Percentiles rank a stretch among this genome's conserved stretches.
Evolutionary conservation across 2,888 invertebrate genomes (phyloP).

Genomic region (Amphiduros pacificus): DNA sequence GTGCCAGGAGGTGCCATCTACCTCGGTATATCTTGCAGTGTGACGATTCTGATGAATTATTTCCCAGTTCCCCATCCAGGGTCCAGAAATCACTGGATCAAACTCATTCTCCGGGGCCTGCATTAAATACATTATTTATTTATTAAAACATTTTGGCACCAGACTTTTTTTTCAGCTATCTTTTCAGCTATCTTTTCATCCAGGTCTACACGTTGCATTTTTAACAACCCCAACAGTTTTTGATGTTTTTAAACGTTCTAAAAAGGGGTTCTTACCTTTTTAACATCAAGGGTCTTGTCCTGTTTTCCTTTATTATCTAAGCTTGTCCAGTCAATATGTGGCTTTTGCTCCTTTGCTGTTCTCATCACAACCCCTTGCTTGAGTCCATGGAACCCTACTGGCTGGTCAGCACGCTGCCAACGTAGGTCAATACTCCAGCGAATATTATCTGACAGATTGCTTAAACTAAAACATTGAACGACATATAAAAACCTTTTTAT

Average conservation of each 20-base stretch:
- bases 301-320: slow-evolving; percentile 39
- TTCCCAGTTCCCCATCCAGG: slow-evolving; percentile 54
- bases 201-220: too few relatives aligned
- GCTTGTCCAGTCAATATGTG: slow-evolving; percentile 43
- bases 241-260: too few relatives aligned
- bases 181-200: too few relatives aligned
- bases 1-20: too few relatives aligned
- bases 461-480: slow-evolving; percentile 39
- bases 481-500: too few relatives aligned
- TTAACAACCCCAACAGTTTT: too few relatives aligned
- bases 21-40: too few relatives aligned
- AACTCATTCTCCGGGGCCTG: slow-evolving; percentile 28
- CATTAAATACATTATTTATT: not conserved
- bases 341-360: slow-evolving; percentile 37
- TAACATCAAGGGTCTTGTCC: too few relatives aligned
- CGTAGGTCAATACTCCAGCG: slow-evolving; percentile 54
- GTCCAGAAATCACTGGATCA: slow-evolving; percentile 48
- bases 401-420: slow-evolving; percentile 45
- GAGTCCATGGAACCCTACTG: slow-evolving; percentile 48
- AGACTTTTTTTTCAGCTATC: too few relatives aligned
- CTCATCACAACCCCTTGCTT: slow-evolving; percentile 44
- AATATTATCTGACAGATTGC: slow-evolving; percentile 41
- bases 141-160: too few relatives aligned
- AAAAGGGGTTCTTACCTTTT: too few relatives aligned
- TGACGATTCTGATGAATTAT: slow-evolving; percentile 45